Evolutionary conservation across 2,888 invertebrate species (phyloP).

Genomic region (Tenthredo notha): DNA sequence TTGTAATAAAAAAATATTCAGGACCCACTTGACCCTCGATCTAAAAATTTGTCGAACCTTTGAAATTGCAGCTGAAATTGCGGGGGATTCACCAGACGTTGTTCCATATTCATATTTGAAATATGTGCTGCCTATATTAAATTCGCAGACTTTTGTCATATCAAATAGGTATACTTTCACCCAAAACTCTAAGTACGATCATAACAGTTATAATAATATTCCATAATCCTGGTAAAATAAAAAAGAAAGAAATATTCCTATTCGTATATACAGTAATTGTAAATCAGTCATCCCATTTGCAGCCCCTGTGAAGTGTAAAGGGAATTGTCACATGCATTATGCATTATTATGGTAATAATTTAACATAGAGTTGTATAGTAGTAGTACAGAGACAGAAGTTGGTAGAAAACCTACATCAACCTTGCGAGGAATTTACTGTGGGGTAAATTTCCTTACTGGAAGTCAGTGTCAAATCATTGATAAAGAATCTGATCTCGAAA

Average conservation of each 20-base stretch:
- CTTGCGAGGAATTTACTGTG: background rate
- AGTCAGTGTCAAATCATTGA: background rate
- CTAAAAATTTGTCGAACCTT: slow-evolving; percentile 17
- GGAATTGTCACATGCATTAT: background rate
- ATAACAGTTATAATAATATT: background rate
- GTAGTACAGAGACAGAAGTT: background rate
- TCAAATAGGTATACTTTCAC: background rate
- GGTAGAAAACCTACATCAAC: background rate
- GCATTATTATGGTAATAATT: background rate
- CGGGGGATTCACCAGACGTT: slow-evolving; percentile 21
- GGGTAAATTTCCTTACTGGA: background rate
- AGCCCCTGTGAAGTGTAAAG: background rate
- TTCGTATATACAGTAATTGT: background rate
- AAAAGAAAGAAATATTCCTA: background rate
- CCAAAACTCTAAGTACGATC: background rate
- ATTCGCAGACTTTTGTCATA: background rate
- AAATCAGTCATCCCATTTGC: background rate
- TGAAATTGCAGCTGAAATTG: background rate
- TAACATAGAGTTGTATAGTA: background rate
- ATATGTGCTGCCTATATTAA: background rate
- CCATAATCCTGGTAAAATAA: background rate
- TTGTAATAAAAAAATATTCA: slow-evolving; percentile 21
- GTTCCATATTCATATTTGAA: slow-evolving; percentile 39
- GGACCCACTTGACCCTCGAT: slow-evolving; percentile 7
- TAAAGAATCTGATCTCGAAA: background rate